Conservation (phyloP, 2,113 vertebrate species). For the Manacus vitellinus region DNA sequence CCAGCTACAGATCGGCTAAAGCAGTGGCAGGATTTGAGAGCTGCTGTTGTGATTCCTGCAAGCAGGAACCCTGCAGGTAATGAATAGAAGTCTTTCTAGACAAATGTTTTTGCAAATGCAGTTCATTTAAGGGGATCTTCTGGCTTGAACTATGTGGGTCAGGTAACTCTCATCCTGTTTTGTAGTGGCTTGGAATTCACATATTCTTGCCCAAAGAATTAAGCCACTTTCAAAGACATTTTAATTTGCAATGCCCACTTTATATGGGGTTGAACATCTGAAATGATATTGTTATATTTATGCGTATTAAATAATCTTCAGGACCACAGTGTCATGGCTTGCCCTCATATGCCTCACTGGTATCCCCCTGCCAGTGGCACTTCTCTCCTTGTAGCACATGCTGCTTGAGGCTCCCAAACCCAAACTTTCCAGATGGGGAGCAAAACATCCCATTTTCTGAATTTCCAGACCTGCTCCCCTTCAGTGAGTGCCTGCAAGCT, state of each 20-base stretch:
- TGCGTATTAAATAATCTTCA: background rate
- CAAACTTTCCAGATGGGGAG: background rate
- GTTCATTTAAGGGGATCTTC: background rate
- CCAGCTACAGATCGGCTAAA: background rate
- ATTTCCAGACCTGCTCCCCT: background rate
- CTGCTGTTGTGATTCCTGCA: background rate
- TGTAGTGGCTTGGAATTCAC: background rate
- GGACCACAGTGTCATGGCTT: accelerated
- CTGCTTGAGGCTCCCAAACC: background rate
- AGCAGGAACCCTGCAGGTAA: background rate
- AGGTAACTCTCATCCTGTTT: background rate
- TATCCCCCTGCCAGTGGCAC: accelerated
- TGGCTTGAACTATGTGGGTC: background rate
- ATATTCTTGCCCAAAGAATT: background rate
- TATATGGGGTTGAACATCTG: background rate
- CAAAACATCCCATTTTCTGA: background rate
- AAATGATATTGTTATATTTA: background rate
- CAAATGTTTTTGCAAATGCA: background rate
- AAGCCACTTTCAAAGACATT: background rate
- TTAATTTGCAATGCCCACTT: background rate
- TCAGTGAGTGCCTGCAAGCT: background rate
- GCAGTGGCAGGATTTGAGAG: background rate
- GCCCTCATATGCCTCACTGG: accelerated
- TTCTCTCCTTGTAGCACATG: background rate
- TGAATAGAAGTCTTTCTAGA: background rate